Base-by-base conservation (phyloP, 2,888 invertebrate genomes). In the Cheilosia variabilis region DNA sequence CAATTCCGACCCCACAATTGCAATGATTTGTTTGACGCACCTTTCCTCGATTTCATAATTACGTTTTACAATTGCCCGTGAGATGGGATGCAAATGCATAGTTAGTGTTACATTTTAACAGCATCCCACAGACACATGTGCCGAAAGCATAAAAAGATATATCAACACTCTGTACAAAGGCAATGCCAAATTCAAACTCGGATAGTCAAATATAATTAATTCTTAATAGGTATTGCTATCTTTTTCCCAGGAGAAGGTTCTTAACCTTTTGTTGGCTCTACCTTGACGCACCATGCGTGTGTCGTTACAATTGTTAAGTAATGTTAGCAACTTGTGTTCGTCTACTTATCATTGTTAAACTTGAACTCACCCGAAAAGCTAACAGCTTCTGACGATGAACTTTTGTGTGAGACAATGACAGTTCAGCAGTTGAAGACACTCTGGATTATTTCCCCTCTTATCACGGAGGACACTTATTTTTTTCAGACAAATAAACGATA, bases 401-500 rank as follows among this genome's bases (percentile, higher is more conserved):
- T 73, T 62, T 10, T 63, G 45, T 55, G 22, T 17, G 19, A 65
- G 27, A 71, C 58, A 82, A 83, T 62, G 72, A n/a, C 9, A 55
- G 41, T 72, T 78, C 41, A 71, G 34, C 50, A 37, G 34, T 43
- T 4, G 17, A 69, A 37, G 52, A 31, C 13, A 62, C 53, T 19
- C 2, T 6, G 7, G 34, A 66, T 27, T 52, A 45, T 27, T 37
- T 68, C 17, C 41, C 43, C 41, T 41, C n/a, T 41, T 77, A 72
- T 77, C 47, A 13, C 13, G 19, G 82, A 78, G 72, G 78, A 80
- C 80, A 75, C 27, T 78, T 65, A 55, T 37, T 63, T 77, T 66
- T 72, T 63, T 68, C 6, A 65, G 72, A 69, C 82, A 83, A 83
- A 72, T 68, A 78, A 73, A 31, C 43, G 78, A 53, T 78, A 68